These are phyloP conservation scores for Lithobates sylvaticus DNA, from an alignment of 2,797 vertebrate species.

Conservation along the genomic window DNA sequence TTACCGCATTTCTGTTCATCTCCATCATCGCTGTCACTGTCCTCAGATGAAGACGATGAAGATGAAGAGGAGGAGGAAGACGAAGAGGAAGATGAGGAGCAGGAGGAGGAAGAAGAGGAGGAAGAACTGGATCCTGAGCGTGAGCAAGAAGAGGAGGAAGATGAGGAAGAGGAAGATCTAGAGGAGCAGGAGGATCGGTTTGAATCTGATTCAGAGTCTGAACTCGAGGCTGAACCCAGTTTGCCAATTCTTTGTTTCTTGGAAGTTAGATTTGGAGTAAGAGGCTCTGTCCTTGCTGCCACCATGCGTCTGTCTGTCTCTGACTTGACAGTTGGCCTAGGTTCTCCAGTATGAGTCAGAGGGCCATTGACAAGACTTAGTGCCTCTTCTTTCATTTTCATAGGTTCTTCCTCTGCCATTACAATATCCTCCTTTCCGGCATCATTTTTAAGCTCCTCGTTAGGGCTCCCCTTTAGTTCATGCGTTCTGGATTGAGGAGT, in stretches of 20 bases:
- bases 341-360: conserved; percentile 78
- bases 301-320: conserved; percentile 90
- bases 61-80: conserved; percentile 93
- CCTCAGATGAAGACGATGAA: conserved; percentile 92
- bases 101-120: conserved; percentile 92
- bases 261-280: conserved; percentile 90
- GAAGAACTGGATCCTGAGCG: conserved; percentile 88
- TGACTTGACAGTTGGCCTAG: conserved; percentile 73
- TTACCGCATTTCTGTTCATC: conserved; percentile 89
- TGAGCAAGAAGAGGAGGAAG: conserved; percentile 88
- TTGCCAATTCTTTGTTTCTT: conserved; percentile 91
- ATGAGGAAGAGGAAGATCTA: conserved; percentile 87
- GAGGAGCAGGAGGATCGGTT: conserved; percentile 94
- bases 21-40: conserved; percentile 91
- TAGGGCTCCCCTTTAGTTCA: conserved; percentile 76
- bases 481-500: conserved; percentile 79
- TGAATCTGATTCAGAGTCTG: conserved; percentile 87
- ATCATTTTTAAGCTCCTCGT: conserved; percentile 77
- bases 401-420: conserved; percentile 84
- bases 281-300: conserved; percentile 93
- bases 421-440: conserved; percentile 75
- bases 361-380: conserved; percentile 77
- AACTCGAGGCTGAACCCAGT: conserved; percentile 83
- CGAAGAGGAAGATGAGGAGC: conserved; percentile 86
- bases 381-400: conserved; percentile 79